phyloP scores from a whole-genome alignment of 1,140 invertebrate genomes.

The Hycleus phaleratus region DNA sequence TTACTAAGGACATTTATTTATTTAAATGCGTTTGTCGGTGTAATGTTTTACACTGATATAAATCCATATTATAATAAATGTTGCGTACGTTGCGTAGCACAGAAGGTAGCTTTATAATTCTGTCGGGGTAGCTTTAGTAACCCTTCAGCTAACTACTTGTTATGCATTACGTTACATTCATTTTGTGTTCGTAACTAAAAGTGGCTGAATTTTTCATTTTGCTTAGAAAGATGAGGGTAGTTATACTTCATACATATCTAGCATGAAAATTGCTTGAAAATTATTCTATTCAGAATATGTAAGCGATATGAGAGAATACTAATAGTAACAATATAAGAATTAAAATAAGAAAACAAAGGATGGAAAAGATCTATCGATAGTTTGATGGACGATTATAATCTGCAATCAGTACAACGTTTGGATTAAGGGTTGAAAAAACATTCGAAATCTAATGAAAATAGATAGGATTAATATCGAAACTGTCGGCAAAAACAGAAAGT shows the following conservation, averaged over 20 bases:
- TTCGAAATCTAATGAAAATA: neutral
- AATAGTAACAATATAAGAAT: no score
- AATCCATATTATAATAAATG: conserved; percentile 17
- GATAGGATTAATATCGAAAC: conserved; percentile 2
- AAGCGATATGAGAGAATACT: no score
- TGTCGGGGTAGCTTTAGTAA: conserved; percentile 30
- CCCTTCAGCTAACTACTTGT: conserved; percentile 40
- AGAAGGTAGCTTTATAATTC: conserved; percentile 38
- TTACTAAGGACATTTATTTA: neutral
- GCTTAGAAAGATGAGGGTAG: conserved; percentile 30
- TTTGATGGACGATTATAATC: no score
- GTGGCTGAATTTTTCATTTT: conserved; percentile 37
- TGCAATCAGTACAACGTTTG: neutral
- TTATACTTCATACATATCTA: conserved; percentile 29
- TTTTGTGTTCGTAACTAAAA: conserved; percentile 38
- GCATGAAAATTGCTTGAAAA: conserved; percentile 23
- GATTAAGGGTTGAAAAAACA: neutral
- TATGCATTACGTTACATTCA: conserved; percentile 40
- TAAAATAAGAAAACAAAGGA: no score
- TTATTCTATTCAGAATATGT: conserved; percentile 1
- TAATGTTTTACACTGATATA: conserved; percentile 9
- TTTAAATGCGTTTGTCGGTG: conserved; percentile 1
- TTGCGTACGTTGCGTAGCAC: conserved; percentile 20
- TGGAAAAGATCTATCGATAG: no score
- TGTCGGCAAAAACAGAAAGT: conserved; percentile 7